These are phyloP conservation scores for Oncorhynchus clarkii DNA, from an alignment of 2,113 vertebrate species.

Conservation along the genomic window DNA sequence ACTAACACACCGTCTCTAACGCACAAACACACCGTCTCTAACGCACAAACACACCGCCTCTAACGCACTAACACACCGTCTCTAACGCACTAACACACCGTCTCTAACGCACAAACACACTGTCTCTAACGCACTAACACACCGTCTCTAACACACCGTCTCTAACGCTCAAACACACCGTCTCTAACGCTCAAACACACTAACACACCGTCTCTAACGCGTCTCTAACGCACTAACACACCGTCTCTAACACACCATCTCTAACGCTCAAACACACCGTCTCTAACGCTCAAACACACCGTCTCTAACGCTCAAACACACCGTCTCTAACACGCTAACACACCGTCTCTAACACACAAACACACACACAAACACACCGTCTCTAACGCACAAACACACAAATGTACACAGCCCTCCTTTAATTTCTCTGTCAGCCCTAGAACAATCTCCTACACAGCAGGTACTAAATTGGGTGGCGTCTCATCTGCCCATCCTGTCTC, in stretches of 20 bases:
- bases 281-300: background rate
- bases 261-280: background rate
- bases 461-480: background rate
- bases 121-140: background rate
- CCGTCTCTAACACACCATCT: too few relatives aligned
- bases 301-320: background rate
- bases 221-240: background rate
- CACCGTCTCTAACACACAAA: background rate
- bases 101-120: background rate
- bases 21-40: too few relatives aligned
- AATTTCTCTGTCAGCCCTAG: constrained; percentile 1
- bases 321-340: background rate
- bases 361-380: background rate
- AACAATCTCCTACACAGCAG: background rate
- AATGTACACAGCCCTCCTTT: background rate
- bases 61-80: too few relatives aligned
- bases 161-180: too few relatives aligned
- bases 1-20: too few relatives aligned
- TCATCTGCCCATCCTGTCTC: background rate
- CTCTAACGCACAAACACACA: background rate
- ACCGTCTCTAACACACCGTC: too few relatives aligned
- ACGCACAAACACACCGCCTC: too few relatives aligned
- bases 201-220: background rate
- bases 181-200: too few relatives aligned
- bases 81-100: too few relatives aligned